Base-by-base conservation (phyloP, 2,113 vertebrate genomes). In the Odontesthes bonariensis region DNA sequence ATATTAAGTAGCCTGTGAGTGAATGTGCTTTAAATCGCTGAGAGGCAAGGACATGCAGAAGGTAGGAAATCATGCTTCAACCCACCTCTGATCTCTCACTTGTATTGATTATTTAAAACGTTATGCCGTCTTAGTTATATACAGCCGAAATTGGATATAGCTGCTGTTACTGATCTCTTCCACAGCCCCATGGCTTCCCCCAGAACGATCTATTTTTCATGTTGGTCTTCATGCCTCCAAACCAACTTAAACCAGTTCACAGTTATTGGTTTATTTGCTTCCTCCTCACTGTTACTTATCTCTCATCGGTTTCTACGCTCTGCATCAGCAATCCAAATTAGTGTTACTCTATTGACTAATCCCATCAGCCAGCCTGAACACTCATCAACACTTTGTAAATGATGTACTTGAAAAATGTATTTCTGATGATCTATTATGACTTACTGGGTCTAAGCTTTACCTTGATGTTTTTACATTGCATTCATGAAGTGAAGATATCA, bases 321-420 rank as follows among this genome's bases (percentile, higher is more conserved):
- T 86, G 73, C 66, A 79, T 85, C 74, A 75, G 66, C 68, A 70
- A 38, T 64, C 70, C 70, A 81, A 91, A 92, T 90, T 79, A 88
- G 57, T 62, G 75, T 2, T 23, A 64, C 88, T 86, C 64, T 89
- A 85, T 87, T 86, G 81, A 88, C 88, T 81, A 88, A 83, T 84
- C 81, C 87, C 83, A 73, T 88, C 65, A 81, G 59, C 51, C 76
- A 68, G 81, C 67, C 47, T 82, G 73, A 80, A 73, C 63, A 75
- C 80, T 93, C 89, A 87, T 88, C 89, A 90, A 81, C 72, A 81
- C 81, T 90, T 91, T 82, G 83, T 85, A 82, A 84, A 86, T 89
- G 89, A 91, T 86, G 83, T 90, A 87, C 82, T 68, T 85, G 81
- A 82, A n/a, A n/a, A 73, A 62, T 54, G 56, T 68, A 70, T 58